Base-by-base conservation (phyloP, 1,140 invertebrate species). In the Metopolophium dirhodum region DNA sequence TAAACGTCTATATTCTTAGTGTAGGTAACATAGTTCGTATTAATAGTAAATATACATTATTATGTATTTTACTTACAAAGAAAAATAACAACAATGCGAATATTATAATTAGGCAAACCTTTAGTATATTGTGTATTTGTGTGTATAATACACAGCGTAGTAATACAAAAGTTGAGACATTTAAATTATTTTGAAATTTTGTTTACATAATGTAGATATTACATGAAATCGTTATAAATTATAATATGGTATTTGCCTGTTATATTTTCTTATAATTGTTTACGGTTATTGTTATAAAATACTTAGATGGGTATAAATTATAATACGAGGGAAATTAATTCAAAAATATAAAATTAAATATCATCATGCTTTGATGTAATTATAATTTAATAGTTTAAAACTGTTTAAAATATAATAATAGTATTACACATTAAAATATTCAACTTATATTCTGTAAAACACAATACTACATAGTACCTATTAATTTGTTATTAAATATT, bases 161-260 rank as follows among this genome's bases (percentile, higher is more conserved):
- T n/a, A n/a, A 77, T 18, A 77, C 30, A 77, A n/a, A 77, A 77
- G 61, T 77, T 77, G 14, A 77, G n/a, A 18, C 14, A 77, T 77
- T 77, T 77, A n/a, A 77, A 77, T 77, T n/a, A 77, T 77, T 77
- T 77, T n/a, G n/a, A 18, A 77, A 77, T 77, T 77, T n/a, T 77
- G 14, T 77, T 77, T 77, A 35, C 30, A 77, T n/a, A 77, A 77
- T 77, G 4, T 35, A 77, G n/a, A 35, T 6, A 77, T 77, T n/a
- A 3, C 18, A 77, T 6, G n/a, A 77, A 77, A n/a, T 77, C 14
- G n/a, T 18, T 77, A n/a, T 77, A 77, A n/a, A 77, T n/a, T 77
- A 68, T 68, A n/a, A 77, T 85, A 8, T 85, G 23, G 9, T 45
- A 41, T 47, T 47, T 30, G 26, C 30, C 3, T 23, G 11, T 47